phyloP scores from a whole-genome alignment of 2,113 vertebrate genomes.

The Myocastor coypus region DNA sequence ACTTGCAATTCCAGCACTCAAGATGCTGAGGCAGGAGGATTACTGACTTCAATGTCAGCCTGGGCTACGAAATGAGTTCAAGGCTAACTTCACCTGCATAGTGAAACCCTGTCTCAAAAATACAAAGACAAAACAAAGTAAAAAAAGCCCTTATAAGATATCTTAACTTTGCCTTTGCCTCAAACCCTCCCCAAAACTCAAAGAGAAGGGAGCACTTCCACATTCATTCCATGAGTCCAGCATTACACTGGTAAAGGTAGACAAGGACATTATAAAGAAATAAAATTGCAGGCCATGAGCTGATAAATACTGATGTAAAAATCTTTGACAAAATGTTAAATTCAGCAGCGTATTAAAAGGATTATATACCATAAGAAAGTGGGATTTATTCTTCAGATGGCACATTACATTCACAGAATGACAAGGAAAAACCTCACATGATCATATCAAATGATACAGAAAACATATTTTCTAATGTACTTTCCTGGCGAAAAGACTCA shows the following conservation, averaged over 20 bases:
- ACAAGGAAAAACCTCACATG: neutral
- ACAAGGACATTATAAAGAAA: neutral
- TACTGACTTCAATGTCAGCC: neutral
- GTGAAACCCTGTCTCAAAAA: neutral
- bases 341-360: neutral
- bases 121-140: neutral
- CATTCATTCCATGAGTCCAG: neutral
- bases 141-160: neutral
- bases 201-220: neutral
- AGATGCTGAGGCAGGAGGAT: neutral
- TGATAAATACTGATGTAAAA: neutral
- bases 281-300: neutral
- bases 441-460: neutral
- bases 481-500: conserved; percentile 3
- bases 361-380: neutral
- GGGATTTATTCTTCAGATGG: neutral
- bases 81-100: neutral
- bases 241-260: neutral
- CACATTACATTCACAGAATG: neutral
- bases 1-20: neutral
- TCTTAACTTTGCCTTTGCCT: neutral
- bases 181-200: neutral
- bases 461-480: neutral
- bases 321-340: neutral
- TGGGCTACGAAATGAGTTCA: neutral